A percentile compares a stretch with the other conserved stretches of the same genome.
Evolutionary conservation across 2,113 vertebrate species (phyloP).

Genomic region (Sprattus sprattus): DNA sequence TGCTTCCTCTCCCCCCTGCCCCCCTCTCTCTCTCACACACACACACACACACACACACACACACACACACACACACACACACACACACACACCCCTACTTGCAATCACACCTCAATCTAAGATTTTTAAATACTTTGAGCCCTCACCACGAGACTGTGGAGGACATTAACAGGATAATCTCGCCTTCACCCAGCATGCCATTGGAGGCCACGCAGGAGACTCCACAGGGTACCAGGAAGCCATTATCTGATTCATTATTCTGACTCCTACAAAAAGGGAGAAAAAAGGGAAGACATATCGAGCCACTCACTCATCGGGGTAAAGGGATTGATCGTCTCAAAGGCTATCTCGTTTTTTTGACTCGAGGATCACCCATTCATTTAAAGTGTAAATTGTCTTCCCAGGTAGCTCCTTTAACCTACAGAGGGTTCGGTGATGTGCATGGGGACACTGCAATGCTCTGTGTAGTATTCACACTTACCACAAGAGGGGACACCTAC

Average conservation of each 20-base stretch:
- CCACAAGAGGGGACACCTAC: constrained; percentile 35
- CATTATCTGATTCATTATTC: constrained; percentile 33
- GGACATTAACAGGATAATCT: constrained; percentile 35
- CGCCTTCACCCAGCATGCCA: constrained; percentile 19
- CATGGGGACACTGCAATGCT: not conserved
- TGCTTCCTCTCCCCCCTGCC: not conserved
- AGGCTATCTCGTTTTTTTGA: constrained; percentile 18
- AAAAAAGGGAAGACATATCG: not conserved
- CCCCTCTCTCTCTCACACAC: not conserved
- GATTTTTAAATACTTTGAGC: constrained; percentile 15
- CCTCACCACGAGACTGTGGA: constrained; percentile 1
- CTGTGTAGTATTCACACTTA: constrained; percentile 5
- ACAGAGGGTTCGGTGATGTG: not conserved
- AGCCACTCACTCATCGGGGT: constrained; percentile 23
- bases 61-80: not conserved
- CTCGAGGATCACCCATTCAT: not conserved
- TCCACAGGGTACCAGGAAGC: constrained; percentile 29
- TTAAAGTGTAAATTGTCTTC: not conserved
- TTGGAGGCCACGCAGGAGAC: constrained; percentile 6
- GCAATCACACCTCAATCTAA: constrained; percentile 14
- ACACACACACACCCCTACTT: not conserved
- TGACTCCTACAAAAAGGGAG: constrained; percentile 13
- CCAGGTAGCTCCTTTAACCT: not conserved
- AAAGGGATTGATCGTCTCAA: not conserved
- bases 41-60: not conserved